Base-by-base conservation (phyloP, 2,888 invertebrate genomes). In the Augiades crinisus region DNA sequence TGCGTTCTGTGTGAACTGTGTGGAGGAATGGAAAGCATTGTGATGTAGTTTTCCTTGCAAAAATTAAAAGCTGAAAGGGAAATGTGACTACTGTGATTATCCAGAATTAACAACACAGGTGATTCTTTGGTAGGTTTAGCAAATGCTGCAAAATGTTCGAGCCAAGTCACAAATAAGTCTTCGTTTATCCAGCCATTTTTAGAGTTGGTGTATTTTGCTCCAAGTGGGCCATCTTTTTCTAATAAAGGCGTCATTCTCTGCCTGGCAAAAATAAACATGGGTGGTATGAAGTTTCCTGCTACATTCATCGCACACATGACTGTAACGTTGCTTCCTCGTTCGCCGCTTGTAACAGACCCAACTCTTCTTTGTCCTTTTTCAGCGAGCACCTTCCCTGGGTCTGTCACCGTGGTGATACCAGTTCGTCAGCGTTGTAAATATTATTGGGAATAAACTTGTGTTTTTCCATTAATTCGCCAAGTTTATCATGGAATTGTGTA, bases 291-390 rank as follows among this genome's bases (percentile, higher is more conserved):
- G 10, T 8, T 53, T 44, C 5, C 82, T 75, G 36, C 75, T 63
- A 57, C 75, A 62, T 66, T 83, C 68, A 81, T 73, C 12, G 75
- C 66, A 66, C 76, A 82, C 44, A 81, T 40, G n/a, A 81, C 53
- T 1, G 82, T 85, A 2, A 82, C 72, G 34, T 72, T 67, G 46
- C 65, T 67, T 40, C 78, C 80, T 61, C 72, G 63, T 56, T 80
- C 78, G 60, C 75, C 64, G 55, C 75, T 78, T 21, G 79, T 79
- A 2, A 78, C 64, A 1, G 71, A 69, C 10, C 83, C 80, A 0
- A 85, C 75, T 57, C 74, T 68, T 52, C 71, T 37, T 37, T 21
- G 47, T 58, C 63, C 63, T 64, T 68, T 70, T 59, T 58, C 54
- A 12, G 67, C 65, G 27, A 69, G 60, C 45, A 68, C 61, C 63